Percentiles rank a stretch among this genome's conserved stretches.
These are phyloP conservation scores for Laticauda colubrina DNA, from an alignment of 2,113 vertebrate species.

Conservation along the genomic window DNA sequence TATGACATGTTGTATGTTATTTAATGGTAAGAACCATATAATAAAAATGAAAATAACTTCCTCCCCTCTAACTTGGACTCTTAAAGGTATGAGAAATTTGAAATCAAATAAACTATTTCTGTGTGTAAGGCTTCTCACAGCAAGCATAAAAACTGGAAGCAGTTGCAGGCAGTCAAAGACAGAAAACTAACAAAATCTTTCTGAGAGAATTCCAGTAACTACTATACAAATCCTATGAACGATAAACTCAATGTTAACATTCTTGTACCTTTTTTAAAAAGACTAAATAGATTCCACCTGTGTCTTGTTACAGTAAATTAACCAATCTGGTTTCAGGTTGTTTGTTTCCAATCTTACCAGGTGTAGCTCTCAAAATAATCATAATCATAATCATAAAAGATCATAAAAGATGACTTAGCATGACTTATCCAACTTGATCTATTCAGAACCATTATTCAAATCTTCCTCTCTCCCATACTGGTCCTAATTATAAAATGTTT, in stretches of 20 bases:
- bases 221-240: not conserved
- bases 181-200: not conserved
- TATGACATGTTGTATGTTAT: not conserved
- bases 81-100: not conserved
- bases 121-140: not conserved
- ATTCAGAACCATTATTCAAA: not conserved
- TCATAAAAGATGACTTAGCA: not conserved
- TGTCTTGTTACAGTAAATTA: not conserved
- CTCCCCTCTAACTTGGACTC: not conserved
- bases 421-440: not conserved
- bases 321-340: not conserved
- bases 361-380: not conserved
- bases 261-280: not conserved
- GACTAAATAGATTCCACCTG: not conserved
- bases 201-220: not conserved
- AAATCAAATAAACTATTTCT: not conserved
- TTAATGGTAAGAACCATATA: not conserved
- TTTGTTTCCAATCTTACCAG: not conserved
- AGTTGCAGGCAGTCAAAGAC: not conserved
- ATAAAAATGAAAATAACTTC: not conserved
- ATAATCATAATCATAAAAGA: no score
- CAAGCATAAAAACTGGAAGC: not conserved
- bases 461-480: not conserved
- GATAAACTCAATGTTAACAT: not conserved
- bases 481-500: not conserved